Base-by-base conservation (phyloP, 2,888 invertebrate genomes). In the Phaedon cochleariae region DNA sequence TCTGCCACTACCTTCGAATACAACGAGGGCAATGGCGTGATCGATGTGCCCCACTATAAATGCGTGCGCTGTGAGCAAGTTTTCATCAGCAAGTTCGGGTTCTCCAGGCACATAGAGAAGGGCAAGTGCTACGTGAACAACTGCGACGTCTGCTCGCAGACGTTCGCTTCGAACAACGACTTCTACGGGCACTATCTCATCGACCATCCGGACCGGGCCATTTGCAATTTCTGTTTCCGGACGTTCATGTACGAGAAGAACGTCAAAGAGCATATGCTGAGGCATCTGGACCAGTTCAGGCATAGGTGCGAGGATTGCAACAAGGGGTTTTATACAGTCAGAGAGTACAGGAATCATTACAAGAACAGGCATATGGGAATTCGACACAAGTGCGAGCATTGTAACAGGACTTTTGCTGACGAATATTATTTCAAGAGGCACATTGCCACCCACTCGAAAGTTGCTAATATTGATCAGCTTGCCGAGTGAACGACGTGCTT, bases 231-330 rank as follows among this genome's bases (percentile, higher is more conserved):
- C 62, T 84, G 84, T 69, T 83, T 82, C 69, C 69, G 82, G 64
- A 83, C 84, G 9, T 84, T 83, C 71, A 82, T 83, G 82, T 83
- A 83, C 71, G 83, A 83, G 72, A 83, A 83, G 64, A 83, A 84
- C 68, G 82, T 84, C 48, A 83, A 83, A 62, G 82, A 83, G 67
- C 83, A 83, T 60, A 83, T 83, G 82, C 64, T 83, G 53, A 76
- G 83, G 37, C 83, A 83, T 72, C 72, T 83, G 68, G 83, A 83
- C 72, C 83, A 83, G 71, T 84, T 83, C 70, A 74, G 82, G 62
- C 83, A 82, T 72, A 71, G 81, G 9, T 84, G 84, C 63, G 82
- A 83, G 45, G 80, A 82, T 63, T 84, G 84, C 64, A 81, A 81
- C 66, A 84, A 83, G 72, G 84, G 84, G 0, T 84, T 83, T 70